Conservation (phyloP, 2,888 invertebrate genomes). For the Eudemis profundana region DNA sequence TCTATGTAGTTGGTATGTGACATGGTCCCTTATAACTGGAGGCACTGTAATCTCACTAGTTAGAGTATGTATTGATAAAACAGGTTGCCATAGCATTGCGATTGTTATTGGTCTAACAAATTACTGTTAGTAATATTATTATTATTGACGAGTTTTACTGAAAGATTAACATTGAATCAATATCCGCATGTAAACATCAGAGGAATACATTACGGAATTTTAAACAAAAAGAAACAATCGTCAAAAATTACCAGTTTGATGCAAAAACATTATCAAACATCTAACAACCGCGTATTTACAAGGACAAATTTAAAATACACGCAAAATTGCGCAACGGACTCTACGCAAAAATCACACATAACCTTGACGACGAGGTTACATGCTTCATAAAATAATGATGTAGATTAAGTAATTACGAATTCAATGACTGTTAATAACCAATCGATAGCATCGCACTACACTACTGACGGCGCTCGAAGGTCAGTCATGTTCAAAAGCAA, state of each 20-base stretch:
- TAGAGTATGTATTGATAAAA: slow-evolving; percentile 33
- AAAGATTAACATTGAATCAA: background rate
- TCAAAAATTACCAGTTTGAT: background rate
- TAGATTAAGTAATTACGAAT: slow-evolving; percentile 25
- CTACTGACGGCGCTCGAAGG: slow-evolving; percentile 20
- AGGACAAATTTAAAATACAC: slow-evolving; percentile 44
- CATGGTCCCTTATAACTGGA: too few species aligned
- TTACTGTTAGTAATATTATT: background rate
- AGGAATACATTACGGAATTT: background rate
- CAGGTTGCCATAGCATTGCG: slow-evolving; percentile 32
- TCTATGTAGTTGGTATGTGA: slow-evolving; percentile 1
- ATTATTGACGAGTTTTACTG: background rate
- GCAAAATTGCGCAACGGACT: slow-evolving; percentile 67
- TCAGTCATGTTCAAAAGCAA: slow-evolving; percentile 32
- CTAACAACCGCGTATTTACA: slow-evolving; percentile 12
- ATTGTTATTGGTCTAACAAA: slow-evolving; percentile 14
- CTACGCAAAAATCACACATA: slow-evolving; percentile 50
- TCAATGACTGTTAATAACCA: slow-evolving; percentile 19
- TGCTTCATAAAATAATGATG: slow-evolving; percentile 43
- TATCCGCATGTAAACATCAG: background rate
- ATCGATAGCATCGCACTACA: slow-evolving; percentile 22
- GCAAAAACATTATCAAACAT: slow-evolving; percentile 4
- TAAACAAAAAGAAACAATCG: background rate
- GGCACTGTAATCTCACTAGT: too few species aligned
- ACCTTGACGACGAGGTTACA: slow-evolving; percentile 76